Conservation (phyloP, 2,888 invertebrate species). For the Mythimna pallens region DNA sequence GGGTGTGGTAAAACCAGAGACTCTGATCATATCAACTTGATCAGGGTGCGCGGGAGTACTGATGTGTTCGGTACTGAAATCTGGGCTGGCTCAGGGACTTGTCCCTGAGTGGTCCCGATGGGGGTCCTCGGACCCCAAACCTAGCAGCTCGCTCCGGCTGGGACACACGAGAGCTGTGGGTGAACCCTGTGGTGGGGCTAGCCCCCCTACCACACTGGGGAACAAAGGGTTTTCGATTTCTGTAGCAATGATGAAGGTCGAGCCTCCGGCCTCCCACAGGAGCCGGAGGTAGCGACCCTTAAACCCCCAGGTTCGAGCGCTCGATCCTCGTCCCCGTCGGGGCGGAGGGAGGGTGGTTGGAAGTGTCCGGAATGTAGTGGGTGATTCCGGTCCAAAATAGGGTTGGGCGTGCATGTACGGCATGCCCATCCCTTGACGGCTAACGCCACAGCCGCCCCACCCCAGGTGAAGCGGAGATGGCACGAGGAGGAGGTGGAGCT, state of each 20-base stretch:
- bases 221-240: too few relatives aligned
- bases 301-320: neutral
- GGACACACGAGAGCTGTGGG: too few relatives aligned
- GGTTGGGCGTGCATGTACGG: conserved; percentile 20
- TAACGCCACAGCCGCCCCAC: conserved; percentile 25
- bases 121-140: neutral
- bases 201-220: too few relatives aligned
- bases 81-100: neutral
- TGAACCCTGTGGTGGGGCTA: too few relatives aligned
- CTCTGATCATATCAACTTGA: neutral
- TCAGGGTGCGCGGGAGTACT: neutral
- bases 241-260: neutral
- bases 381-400: conserved; percentile 2
- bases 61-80: neutral
- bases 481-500: conserved; percentile 14
- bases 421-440: conserved; percentile 20
- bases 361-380: conserved; percentile 9
- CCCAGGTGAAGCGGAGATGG: conserved; percentile 37
- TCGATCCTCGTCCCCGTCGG: conserved; percentile 19
- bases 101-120: neutral
- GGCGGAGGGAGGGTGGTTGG: neutral
- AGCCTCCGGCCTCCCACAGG: conserved; percentile 29
- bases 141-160: too few relatives aligned
- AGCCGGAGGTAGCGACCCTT: conserved; percentile 15
- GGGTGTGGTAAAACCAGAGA: conserved; percentile 1